phyloP scores from a whole-genome alignment of 2,888 invertebrate genomes.

The Hanleya hanleyi region DNA sequence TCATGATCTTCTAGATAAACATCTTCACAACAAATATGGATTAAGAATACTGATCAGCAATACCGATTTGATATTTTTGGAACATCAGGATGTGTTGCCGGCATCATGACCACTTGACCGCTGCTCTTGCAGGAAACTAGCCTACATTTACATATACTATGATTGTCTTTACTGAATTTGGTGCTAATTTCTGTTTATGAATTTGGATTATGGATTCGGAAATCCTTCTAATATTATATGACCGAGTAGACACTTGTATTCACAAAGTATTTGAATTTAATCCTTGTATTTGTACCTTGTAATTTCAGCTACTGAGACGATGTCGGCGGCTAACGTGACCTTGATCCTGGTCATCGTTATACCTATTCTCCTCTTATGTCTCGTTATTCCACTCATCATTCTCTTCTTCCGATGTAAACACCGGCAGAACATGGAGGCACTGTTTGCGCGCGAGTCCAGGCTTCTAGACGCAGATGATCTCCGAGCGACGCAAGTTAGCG shows the following conservation, averaged over 20 bases:
- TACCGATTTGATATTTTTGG: too few species aligned
- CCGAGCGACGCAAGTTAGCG: constrained; percentile 62
- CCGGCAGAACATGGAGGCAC: constrained; percentile 44
- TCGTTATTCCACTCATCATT: constrained; percentile 37
- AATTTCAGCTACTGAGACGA: not conserved
- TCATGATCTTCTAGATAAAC: too few species aligned
- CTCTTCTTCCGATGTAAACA: constrained; percentile 42
- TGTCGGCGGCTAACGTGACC: not conserved
- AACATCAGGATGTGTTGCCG: too few species aligned
- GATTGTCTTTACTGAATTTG: too few species aligned
- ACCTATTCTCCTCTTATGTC: constrained; percentile 34
- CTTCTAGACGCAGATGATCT: constrained; percentile 52
- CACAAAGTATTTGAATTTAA: not conserved
- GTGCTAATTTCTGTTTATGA: too few species aligned
- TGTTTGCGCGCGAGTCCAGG: constrained; percentile 42
- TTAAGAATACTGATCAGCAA: too few species aligned
- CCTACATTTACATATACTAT: too few species aligned
- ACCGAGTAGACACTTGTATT: not conserved
- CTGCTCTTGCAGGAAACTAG: too few species aligned
- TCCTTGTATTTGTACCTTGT: not conserved
- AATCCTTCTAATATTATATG: too few species aligned
- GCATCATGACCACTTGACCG: too few species aligned
- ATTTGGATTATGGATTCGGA: too few species aligned
- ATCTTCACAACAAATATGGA: too few species aligned
- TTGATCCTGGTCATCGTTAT: constrained; percentile 39